Percentiles rank a stretch among this genome's conserved stretches.
Conservation (phyloP, 2,113 vertebrate species). For the Zapus hudsonius region DNA sequence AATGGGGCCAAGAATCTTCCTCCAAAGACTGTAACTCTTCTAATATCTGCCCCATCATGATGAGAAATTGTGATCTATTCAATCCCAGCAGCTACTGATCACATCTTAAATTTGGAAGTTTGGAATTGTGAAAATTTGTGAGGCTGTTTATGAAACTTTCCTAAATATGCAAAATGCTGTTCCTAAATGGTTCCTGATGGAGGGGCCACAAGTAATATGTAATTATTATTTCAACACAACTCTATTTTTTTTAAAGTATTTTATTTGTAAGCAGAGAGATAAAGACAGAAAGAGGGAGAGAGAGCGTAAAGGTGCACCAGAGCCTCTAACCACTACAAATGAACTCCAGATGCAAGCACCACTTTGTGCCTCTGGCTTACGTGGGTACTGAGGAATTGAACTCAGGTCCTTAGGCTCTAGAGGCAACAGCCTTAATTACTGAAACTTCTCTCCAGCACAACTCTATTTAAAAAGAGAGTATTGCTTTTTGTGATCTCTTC, state of each 20-base stretch:
- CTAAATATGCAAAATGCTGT: slow-evolving; percentile 45
- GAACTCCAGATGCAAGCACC: no score
- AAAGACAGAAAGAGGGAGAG: accelerated
- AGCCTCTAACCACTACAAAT: no score
- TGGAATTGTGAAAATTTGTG: slow-evolving; percentile 31
- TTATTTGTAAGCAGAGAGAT: no score
- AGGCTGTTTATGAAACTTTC: slow-evolving; percentile 10
- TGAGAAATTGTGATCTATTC: slow-evolving; percentile 38
- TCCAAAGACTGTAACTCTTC: slow-evolving; percentile 22
- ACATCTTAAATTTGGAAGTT: neutral
- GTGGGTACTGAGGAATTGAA: no score
- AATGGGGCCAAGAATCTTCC: slow-evolving; percentile 42
- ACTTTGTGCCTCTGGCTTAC: no score
- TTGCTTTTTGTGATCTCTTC: slow-evolving; percentile 25
- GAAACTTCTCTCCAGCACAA: no score
- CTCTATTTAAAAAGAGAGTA: no score
- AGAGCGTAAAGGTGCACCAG: no score
- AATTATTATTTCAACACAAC: slow-evolving; percentile 49
- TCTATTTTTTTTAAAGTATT: neutral
- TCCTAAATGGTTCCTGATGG: neutral
- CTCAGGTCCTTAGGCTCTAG: no score
- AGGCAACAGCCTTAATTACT: no score
- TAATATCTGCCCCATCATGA: slow-evolving; percentile 9
- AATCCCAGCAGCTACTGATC: slow-evolving; percentile 15
- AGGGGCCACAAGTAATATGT: neutral